Percentiles rank a stretch among this genome's conserved stretches.
These are phyloP conservation scores for Melanotaenia pygmaea DNA, from an alignment of 2,797 vertebrate genomes.

Conservation along the genomic window DNA sequence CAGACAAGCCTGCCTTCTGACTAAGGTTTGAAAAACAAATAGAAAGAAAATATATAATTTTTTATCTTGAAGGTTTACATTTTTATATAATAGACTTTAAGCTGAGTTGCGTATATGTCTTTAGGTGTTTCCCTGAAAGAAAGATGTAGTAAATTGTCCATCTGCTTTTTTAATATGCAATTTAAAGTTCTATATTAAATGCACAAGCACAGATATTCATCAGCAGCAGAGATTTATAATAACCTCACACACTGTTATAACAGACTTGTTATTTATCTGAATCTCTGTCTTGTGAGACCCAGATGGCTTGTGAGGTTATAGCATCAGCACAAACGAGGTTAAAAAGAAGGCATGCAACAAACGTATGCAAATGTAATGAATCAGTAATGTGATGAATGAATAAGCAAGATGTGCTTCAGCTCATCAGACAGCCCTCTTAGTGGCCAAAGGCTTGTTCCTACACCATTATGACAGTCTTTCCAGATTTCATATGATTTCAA, in stretches of 20 bases:
- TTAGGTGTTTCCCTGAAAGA: not conserved
- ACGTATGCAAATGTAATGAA: constrained; percentile 64
- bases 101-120: not conserved
- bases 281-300: constrained; percentile 33
- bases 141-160: not conserved
- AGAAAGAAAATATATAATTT: not conserved
- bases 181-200: not conserved
- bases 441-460: constrained; percentile 36
- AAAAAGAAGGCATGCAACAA: constrained; percentile 53
- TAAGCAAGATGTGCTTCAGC: constrained; percentile 54
- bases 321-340: constrained; percentile 49
- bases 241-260: constrained; percentile 26
- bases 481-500: constrained; percentile 49
- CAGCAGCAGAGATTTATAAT: constrained; percentile 10
- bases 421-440: constrained; percentile 42
- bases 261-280: constrained; percentile 17
- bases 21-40: not conserved
- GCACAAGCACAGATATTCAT: constrained; percentile 10
- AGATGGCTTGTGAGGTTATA: constrained; percentile 58
- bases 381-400: constrained; percentile 62
- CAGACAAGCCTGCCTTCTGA: not conserved
- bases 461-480: constrained; percentile 32
- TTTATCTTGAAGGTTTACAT: not conserved
- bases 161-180: not conserved
- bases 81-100: not conserved